Evolutionary conservation across 1,140 invertebrate species (phyloP), one percentile per base, ranked within the genome.

Genomic region (Drosophila kikkawai): DNA sequence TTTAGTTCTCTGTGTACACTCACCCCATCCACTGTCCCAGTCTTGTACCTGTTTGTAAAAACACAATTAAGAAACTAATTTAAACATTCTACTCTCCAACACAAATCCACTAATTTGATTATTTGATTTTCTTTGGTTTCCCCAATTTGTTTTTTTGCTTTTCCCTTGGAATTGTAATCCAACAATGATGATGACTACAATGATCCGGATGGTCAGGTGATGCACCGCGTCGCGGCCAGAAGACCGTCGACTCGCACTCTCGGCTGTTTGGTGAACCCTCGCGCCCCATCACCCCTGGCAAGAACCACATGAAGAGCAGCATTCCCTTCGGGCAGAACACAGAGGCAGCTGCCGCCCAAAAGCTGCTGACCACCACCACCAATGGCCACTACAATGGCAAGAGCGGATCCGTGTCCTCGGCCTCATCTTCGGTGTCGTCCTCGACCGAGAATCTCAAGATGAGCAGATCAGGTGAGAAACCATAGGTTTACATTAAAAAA

Each of bases 231-330:
- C 91, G 92, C 63, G 91, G 78, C 47, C 87, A 92, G 70, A 91
- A 93, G 74, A 85, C 87, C 60, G 81, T 88, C 50, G 85, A 88
- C 58, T 88, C 92, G 26, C 92, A 93, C 66, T 79, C 78, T 51
- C 92, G 92, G 61, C 79, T 93, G 13, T 93, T 93, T 73, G 92
- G 92, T 26, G 92, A 93, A 42, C 82, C 84, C 22, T 67, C 83
- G 50, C 92, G 92, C 68, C 79, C 86, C 50, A 76, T 80, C 9
- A 92, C 92, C 39, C 88, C 92, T 42, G 91, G 75, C 58, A 93
- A 92, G 67, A 92, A 92, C 80, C 92, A 93, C 80, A 85, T 91
- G 85, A 93, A 90, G 57, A 93, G 92, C 88, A 93, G 77, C 79
- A 93, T 93, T 86, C 91, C 92, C 80, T 91, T 93, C 37, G 51